Base-by-base conservation (phyloP, 1,140 invertebrate genomes). In the Neodiprion pinetum region DNA sequence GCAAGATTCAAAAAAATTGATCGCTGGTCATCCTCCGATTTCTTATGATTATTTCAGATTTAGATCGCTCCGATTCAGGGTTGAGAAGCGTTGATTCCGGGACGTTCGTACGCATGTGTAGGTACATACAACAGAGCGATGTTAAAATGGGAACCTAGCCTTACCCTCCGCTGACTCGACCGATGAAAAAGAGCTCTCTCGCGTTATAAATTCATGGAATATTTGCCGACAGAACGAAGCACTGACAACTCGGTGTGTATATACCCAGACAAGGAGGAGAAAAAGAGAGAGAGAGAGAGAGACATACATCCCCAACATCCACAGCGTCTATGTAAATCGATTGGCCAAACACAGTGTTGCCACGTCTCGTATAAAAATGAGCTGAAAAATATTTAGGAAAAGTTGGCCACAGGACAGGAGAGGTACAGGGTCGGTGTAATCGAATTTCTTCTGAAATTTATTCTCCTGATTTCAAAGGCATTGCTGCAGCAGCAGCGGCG, bases 301-400 rank as follows among this genome's bases (percentile, higher is more conserved):
- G 53, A 61, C 53, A 61, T 61, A 61, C 53, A 61, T 17, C 61
- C 12, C 14, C 74, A 68, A 72, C 74, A 74, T 76, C 53, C 72
- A 73, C 76, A 61, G 72, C 77, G 77, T 76, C 74, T 79, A 78
- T 80, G 79, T 77, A 77, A 80, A 80, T 80, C 77, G 79, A 80
- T 80, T 79, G 79, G 75, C 65, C 76, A 75, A 73, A 74, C 77
- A 40, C 28, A 71, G 71, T 76, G 79, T 79, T 80, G 79, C 79
- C 79, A 74, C 21, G 73, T 61, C 71, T 73, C 70, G 70, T 72
- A 79, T 75, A 77, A 80, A 79, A 80, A 78, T 76, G 53, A 61
- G 53, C 53, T 61, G 53, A 61, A 61, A 61, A 61, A 61, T 61
- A 9, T 61, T 14, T 61, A 17, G n/a, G n/a, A 61, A 40, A 40